phyloP scores from a whole-genome alignment of 2,888 invertebrate genomes.

The Cryptus viduatorius region DNA sequence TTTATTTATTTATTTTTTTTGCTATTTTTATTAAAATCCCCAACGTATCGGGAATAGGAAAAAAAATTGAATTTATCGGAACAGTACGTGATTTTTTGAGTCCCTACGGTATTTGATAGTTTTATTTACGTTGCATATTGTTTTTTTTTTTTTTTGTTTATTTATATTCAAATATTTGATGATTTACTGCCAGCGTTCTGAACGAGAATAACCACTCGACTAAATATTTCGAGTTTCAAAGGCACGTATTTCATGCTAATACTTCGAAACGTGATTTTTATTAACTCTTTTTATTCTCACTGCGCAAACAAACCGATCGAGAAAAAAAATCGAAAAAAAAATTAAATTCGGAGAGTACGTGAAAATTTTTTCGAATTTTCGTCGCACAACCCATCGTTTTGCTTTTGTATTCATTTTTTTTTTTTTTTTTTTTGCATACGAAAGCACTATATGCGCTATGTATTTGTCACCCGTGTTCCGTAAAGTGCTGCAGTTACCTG shows the following conservation, averaged over 20 bases:
- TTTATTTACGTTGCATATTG: too few species aligned
- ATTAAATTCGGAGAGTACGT: too few species aligned
- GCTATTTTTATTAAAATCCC: neutral
- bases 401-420: neutral
- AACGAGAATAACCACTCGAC: too few species aligned
- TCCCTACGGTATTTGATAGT: neutral
- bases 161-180: neutral
- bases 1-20: neutral
- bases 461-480: neutral
- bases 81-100: neutral
- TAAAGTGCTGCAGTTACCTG: conserved; percentile 18
- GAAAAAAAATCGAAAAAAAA: too few species aligned
- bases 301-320: too few species aligned
- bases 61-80: neutral
- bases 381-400: neutral
- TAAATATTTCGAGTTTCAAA: too few species aligned
- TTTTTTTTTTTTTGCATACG: neutral
- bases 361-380: too few species aligned
- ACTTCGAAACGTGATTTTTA: too few species aligned
- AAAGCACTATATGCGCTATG: neutral
- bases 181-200: too few species aligned
- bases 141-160: neutral
- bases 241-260: too few species aligned
- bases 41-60: neutral
- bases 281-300: too few species aligned